A percentile compares a stretch with the other conserved stretches of the same genome.
Conservation (phyloP, 2,888 invertebrate genomes). For the Plebejus melissa region DNA sequence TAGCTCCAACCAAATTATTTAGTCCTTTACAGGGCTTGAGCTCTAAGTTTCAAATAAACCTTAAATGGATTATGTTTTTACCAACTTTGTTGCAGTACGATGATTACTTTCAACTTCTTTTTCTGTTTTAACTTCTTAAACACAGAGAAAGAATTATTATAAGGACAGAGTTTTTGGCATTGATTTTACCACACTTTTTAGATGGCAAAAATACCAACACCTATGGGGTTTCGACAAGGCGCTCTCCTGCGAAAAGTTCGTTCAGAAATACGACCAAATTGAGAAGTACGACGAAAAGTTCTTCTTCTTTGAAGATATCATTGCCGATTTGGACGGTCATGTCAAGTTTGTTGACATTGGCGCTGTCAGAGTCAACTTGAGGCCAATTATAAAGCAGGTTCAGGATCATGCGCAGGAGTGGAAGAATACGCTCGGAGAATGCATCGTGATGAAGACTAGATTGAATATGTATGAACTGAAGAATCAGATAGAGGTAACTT, state of each 20-base stretch:
- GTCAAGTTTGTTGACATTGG: constrained; percentile 81
- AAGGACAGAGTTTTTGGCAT: too few relatives aligned
- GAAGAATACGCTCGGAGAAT: constrained; percentile 85
- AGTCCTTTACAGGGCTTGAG: too few relatives aligned
- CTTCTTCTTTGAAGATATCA: constrained; percentile 88
- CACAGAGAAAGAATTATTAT: too few relatives aligned
- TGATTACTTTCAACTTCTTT: too few relatives aligned
- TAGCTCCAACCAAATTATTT: too few relatives aligned
- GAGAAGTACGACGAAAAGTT: constrained; percentile 89
- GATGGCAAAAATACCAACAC: constrained; percentile 86
- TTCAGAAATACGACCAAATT: constrained; percentile 76
- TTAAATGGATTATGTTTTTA: too few relatives aligned
- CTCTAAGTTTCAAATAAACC: too few relatives aligned
- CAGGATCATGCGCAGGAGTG: constrained; percentile 88
- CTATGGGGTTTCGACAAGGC: constrained; percentile 88
- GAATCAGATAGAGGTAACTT: constrained; percentile 82
- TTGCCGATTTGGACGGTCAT: constrained; percentile 81
- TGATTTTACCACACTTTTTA: constrained; percentile 40
- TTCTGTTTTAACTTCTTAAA: too few relatives aligned
- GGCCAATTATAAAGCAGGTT: constrained; percentile 81
- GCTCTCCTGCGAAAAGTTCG: constrained; percentile 87
- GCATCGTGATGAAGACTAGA: constrained; percentile 83
- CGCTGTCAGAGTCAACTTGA: constrained; percentile 86
- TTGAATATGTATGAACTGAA: constrained; percentile 84
- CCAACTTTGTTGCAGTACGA: too few relatives aligned